phyloP scores from a whole-genome alignment of 2,113 vertebrate genomes.

The Thunnus maccoyii region DNA sequence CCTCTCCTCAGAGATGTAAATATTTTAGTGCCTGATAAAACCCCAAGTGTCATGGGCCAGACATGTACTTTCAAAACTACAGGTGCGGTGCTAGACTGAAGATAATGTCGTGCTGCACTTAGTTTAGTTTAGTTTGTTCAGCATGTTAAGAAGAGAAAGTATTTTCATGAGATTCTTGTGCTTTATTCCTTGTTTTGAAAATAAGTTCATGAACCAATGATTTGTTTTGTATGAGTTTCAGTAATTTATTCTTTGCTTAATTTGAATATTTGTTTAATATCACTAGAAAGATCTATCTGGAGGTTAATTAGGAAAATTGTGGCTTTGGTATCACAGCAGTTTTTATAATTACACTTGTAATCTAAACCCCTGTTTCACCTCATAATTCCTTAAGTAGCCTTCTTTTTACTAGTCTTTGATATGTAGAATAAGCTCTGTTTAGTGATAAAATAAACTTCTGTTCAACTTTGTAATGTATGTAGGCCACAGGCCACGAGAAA shows the following conservation, averaged over 20 bases:
- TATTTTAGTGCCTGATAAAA: constrained; percentile 58
- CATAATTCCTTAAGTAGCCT: constrained; percentile 25
- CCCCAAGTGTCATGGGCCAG: background rate
- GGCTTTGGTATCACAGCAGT: background rate
- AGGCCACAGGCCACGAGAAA: background rate
- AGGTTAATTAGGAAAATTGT: constrained; percentile 32
- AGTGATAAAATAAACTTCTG: background rate
- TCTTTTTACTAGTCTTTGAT: background rate
- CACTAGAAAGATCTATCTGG: background rate
- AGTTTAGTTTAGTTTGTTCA: background rate
- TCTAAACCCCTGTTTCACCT: background rate
- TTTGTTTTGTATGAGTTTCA: background rate
- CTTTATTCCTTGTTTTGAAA: background rate
- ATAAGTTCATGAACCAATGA: background rate
- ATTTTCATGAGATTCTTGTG: background rate
- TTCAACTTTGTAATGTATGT: background rate
- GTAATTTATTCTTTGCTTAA: background rate
- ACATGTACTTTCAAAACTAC: constrained; percentile 1
- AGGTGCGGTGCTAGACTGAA: constrained; percentile 14
- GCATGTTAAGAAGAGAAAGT: too few species aligned
- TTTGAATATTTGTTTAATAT: background rate
- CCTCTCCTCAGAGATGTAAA: constrained; percentile 49
- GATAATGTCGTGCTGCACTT: background rate
- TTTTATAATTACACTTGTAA: constrained; percentile 19
- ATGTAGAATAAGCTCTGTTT: background rate